Evolutionary conservation across 1,140 invertebrate genomes (phyloP).

Genomic region (Ooceraea biroi): DNA sequence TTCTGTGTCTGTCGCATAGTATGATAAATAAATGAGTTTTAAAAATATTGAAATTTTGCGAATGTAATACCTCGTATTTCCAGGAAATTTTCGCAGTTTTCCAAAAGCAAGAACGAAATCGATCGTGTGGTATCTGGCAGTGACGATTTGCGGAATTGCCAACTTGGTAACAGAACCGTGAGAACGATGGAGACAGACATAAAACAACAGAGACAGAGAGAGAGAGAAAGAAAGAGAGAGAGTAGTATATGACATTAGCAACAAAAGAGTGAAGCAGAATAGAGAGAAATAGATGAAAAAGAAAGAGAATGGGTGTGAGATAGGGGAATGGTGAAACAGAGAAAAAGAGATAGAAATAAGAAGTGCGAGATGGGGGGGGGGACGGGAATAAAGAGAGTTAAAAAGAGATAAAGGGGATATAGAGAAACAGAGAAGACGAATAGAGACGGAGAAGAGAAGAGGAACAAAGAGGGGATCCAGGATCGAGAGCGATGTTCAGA

Average conservation of each 20-base stretch:
- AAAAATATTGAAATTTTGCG: slow-evolving; percentile 2
- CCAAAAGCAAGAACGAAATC: slow-evolving; percentile 40
- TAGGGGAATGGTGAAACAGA: background rate
- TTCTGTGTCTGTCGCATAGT: background rate
- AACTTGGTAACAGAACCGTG: slow-evolving; percentile 43
- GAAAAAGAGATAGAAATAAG: background rate
- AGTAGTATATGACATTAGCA: background rate
- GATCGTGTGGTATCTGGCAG: slow-evolving; percentile 37
- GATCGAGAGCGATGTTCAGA: slow-evolving; percentile 82
- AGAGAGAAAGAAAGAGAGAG: slow-evolving; percentile 3
- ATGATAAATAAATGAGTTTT: background rate
- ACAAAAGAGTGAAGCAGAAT: background rate
- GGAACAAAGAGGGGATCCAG: slow-evolving; percentile 28
- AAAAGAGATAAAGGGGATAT: background rate
- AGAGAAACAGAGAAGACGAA: background rate
- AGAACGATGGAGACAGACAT: slow-evolving; percentile 24
- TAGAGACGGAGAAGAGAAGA: background rate
- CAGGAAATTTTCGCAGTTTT: slow-evolving; percentile 31
- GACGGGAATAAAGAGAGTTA: background rate
- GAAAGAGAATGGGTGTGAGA: slow-evolving; percentile 3
- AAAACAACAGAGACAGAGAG: background rate
- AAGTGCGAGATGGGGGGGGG: background rate
- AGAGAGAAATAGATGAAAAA: slow-evolving; percentile 29
- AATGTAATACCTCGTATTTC: background rate
- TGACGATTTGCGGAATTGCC: slow-evolving; percentile 55